A percentile compares a stretch with the other conserved stretches of the same genome.
These are phyloP conservation scores for Rhea americana DNA, from an alignment of 2,113 vertebrate genomes.

Conservation along the genomic window DNA sequence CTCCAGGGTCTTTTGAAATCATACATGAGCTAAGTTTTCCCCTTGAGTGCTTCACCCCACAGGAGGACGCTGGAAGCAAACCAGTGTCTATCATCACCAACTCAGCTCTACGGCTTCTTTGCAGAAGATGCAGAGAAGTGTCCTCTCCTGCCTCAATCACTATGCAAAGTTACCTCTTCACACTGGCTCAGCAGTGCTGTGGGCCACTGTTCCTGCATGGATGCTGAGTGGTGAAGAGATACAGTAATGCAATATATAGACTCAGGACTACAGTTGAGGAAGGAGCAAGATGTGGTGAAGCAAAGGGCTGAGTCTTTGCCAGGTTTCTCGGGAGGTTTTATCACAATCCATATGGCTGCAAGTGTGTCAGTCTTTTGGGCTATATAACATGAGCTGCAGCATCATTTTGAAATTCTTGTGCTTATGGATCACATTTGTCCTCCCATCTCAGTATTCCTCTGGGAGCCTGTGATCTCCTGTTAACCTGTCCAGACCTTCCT, in stretches of 20 bases:
- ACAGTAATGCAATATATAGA: fast-evolving
- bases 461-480: not conserved
- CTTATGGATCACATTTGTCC: not conserved
- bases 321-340: too few species aligned
- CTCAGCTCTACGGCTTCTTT: not conserved
- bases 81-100: fast-evolving
- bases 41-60: not conserved
- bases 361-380: not conserved
- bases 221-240: not conserved
- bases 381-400: not conserved
- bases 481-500: not conserved
- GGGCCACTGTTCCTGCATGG: not conserved
- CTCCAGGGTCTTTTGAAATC: not conserved
- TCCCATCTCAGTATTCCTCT: not conserved
- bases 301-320: not conserved
- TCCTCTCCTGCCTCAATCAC: not conserved
- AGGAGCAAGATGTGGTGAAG: not conserved
- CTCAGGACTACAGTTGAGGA: not conserved
- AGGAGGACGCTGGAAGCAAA: not conserved
- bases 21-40: not conserved
- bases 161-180: not conserved
- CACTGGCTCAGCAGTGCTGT: fast-evolving
- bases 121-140: not conserved
- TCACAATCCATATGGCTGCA: not conserved
- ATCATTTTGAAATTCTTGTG: not conserved